Evolutionary conservation across 2,797 vertebrate species (phyloP), one percentile per base, ranked within the genome.

Genomic region (Channa striata): DNA sequence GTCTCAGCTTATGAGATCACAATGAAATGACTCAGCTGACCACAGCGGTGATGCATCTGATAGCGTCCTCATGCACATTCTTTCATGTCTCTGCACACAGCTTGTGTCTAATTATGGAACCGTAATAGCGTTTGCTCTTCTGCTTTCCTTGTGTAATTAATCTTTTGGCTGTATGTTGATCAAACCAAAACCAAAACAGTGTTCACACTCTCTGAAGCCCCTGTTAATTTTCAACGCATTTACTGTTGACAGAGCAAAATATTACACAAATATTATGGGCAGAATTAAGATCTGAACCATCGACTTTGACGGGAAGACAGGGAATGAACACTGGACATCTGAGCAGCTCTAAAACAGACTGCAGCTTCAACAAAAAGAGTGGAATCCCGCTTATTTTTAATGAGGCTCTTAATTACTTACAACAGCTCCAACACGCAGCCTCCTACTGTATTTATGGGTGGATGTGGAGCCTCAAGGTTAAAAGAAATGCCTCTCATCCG

Each of bases 81-180:
- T 59, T 73, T 49, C 49, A 47, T 37, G 50, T 78, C 57, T 80
- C 54, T 66, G 59, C 58, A 69, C 76, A 72, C 79, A 82, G 80
- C 76, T 68, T 80, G 72, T 60, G 48, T 70, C 72, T 78, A 75
- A 89, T 81, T 83, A 80, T 42, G 59, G 62, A 72, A 75, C 72
- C 63, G 60, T 80, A 78, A 83, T 81, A 44, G 63, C 78, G 71
- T 87, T 81, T 85, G 72, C 68, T 60, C 66, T 76, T 74, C 62
- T 83, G 67, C 79, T 81, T 81, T 76, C 33, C 39, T 43, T 53
- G 59, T 59, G 62, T 68, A 84, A 82, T 84, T 85, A 78, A 82
- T 87, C 68, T 60, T 76, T 71, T 73, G 54, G 51, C 64, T 51
- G 62, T 44, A 60, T 59, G 66, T 71, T 80, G 82, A 81, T 87